phyloP scores from a whole-genome alignment of 2,113 vertebrate species.

The Acrocephalus arundinaceus region DNA sequence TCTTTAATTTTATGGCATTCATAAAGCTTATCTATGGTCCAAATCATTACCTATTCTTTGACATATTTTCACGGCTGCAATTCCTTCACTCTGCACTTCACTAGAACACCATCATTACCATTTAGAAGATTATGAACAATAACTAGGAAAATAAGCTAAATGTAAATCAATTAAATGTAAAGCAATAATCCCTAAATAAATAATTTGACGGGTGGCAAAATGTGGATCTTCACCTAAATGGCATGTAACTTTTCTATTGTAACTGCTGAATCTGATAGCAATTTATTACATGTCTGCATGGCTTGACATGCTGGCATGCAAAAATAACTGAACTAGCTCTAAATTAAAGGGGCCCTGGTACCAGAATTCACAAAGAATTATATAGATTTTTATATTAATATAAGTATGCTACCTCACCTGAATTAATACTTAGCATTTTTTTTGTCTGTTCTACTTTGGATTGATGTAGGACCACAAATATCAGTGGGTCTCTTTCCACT shows the following conservation, averaged over 20 bases:
- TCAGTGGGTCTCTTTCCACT: neutral
- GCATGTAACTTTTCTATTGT: neutral
- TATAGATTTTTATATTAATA: neutral
- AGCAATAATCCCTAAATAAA: neutral
- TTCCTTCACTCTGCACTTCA: neutral
- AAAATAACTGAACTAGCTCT: neutral
- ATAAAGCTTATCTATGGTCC: neutral
- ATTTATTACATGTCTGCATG: neutral
- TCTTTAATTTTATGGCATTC: neutral
- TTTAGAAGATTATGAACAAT: neutral
- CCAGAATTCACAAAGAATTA: neutral
- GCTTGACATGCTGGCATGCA: neutral
- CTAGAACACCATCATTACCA: neutral
- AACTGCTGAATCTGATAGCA: neutral
- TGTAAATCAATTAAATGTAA: neutral
- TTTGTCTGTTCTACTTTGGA: neutral
- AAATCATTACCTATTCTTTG: neutral
- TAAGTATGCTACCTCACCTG: neutral
- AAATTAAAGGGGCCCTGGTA: neutral
- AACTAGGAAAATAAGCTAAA: neutral
- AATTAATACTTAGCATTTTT: neutral
- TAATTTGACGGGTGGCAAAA: neutral
- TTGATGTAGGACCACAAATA: neutral
- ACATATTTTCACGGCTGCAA: neutral
- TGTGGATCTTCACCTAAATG: neutral